Conservation (phyloP, 2,113 vertebrate genomes). For the Amia ocellicauda region DNA sequence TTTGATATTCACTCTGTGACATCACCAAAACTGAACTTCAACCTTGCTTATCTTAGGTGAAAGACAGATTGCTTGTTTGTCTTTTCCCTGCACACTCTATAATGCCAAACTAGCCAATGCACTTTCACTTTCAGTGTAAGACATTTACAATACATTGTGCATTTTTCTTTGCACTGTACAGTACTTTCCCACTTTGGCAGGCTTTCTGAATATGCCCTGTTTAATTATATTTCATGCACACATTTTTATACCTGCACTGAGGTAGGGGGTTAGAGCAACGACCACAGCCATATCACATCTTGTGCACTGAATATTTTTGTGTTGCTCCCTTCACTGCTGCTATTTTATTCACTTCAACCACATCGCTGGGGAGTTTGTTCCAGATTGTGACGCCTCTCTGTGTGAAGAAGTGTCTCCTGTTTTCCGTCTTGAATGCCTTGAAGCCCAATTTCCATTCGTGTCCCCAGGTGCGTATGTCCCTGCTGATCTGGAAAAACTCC, state of each 20-base stretch:
- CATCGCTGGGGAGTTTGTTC: too few species aligned
- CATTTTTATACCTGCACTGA: too few species aligned
- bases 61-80: conserved; percentile 62
- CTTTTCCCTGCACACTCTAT: too few species aligned
- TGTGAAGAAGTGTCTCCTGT: too few species aligned
- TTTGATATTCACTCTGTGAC: conserved; percentile 29
- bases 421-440: too few species aligned
- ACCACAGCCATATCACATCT: neutral
- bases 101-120: conserved; percentile 49
- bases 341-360: too few species aligned
- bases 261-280: too few species aligned
- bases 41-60: conserved; percentile 50
- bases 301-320: too few species aligned
- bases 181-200: conserved; percentile 31
- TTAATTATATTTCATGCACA: conserved; percentile 29
- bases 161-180: conserved; percentile 27
- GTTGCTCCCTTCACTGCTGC: neutral
- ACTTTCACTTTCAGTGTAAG: conserved; percentile 42
- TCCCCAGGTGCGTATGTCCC: too few species aligned
- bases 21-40: conserved; percentile 39
- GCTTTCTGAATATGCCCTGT: conserved; percentile 26
- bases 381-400: too few species aligned
- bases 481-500: too few species aligned
- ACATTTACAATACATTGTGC: conserved; percentile 46
- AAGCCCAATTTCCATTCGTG: too few species aligned